Base-by-base conservation (phyloP, 2,797 vertebrate genomes). In the Sciaenops ocellatus region DNA sequence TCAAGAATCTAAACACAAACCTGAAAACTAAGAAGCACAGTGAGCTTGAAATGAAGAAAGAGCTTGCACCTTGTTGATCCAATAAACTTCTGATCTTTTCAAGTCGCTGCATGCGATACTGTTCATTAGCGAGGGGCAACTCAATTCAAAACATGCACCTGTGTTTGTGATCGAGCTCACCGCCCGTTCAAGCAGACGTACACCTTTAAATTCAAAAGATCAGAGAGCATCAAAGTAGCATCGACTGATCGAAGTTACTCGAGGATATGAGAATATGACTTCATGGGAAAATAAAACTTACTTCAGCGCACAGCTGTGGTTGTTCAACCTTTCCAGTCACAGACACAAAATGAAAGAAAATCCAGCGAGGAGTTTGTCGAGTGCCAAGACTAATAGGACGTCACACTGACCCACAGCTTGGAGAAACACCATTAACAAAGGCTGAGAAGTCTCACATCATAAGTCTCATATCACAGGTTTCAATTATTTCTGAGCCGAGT, bases 131-230 rank as follows among this genome's bases (percentile, higher is more conserved):
- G 44, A 38, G 10, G 24, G 34, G 34, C 54, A 16, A 54, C 46
- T 18, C n/a, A 13, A 65, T 44, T 42, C 30, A 52, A 67, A 62
- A 55, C 20, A 18, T 56, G n/a, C 69, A 48, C 48, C 46, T 54
- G 30, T 34, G 76, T 72, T 67, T 57, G 48, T 18, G 56, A 61
- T 48, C 0, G 16, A 16, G 16, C 9, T 78, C 38, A 38, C 16
- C 66, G 28, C 24, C 24, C 56, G 48, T 48, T 65, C 54, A 54
- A 41, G 52, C 52, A 61, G 17, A 64, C 46, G 2, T 4, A 13
- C 62, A 8, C 30, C 52, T 61, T 79, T n/a, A 61, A 48, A 61
- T 56, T 20, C n/a, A 50, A 18, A 18, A 46, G 61, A 75, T 61
- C 65, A 83, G 66, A 55, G 47, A 56, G 42, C 24, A 48, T 60